These are phyloP conservation scores for Drosophila lutescens DNA, from an alignment of 2,888 invertebrate species.

Conservation along the genomic window DNA sequence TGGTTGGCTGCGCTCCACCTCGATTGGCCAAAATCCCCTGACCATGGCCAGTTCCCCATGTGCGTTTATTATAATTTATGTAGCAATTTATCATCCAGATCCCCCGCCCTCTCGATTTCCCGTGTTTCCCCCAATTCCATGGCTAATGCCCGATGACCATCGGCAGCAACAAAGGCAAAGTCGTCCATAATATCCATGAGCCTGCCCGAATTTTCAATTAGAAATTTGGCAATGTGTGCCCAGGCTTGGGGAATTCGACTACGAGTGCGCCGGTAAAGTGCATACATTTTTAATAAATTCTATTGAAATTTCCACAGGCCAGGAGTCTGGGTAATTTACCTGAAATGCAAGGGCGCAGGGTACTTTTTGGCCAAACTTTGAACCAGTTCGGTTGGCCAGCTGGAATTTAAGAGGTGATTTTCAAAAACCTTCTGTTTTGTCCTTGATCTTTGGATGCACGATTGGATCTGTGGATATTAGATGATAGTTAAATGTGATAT, in stretches of 20 bases:
- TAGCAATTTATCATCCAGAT: constrained; percentile 74
- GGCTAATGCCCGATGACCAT: constrained; percentile 55
- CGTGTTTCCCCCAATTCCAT: constrained; percentile 14
- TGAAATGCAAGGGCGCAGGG: constrained; percentile 2
- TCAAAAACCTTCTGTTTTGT: neutral
- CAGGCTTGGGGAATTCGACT: constrained; percentile 43
- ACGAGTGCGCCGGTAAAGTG: constrained; percentile 21
- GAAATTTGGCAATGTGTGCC: constrained; percentile 41
- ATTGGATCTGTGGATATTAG: too few relatives aligned
- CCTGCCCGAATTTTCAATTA: constrained; percentile 70
- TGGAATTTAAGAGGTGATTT: neutral
- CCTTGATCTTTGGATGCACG: neutral
- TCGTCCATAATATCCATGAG: constrained; percentile 58
- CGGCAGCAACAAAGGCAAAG: constrained; percentile 39
- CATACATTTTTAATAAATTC: constrained; percentile 60
- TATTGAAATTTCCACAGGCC: constrained; percentile 32
- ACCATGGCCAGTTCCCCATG: constrained; percentile 39
- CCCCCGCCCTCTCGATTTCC: constrained; percentile 1
- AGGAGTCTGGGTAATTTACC: constrained; percentile 31
- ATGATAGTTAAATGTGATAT: neutral
- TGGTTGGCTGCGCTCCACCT: constrained; percentile 32
- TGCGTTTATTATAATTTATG: constrained; percentile 75
- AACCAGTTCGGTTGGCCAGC: neutral
- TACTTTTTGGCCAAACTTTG: constrained; percentile 10
- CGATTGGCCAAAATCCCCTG: constrained; percentile 21